A percentile compares a stretch with the other conserved stretches of the same genome.
These are phyloP conservation scores for Phengaris arion DNA, from an alignment of 2,888 invertebrate genomes.

Conservation along the genomic window DNA sequence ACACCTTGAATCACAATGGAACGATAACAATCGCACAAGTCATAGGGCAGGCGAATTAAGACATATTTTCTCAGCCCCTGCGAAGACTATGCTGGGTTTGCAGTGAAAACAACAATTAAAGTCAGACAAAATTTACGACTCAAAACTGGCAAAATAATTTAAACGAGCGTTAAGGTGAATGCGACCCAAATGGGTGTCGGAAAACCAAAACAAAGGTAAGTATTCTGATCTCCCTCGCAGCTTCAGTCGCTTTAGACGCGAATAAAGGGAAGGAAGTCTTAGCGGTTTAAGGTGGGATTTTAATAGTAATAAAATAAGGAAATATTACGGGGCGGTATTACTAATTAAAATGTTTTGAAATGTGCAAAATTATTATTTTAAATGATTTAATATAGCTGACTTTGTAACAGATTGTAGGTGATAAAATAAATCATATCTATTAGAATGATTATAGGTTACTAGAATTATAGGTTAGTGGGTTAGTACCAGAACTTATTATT, in stretches of 20 bases:
- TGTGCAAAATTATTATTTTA: conserved; percentile 34
- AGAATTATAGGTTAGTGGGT: no score
- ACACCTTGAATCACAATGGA: conserved; percentile 40
- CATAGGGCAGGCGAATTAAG: conserved; percentile 74
- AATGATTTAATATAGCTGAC: conserved; percentile 15
- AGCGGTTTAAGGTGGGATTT: conserved; percentile 70
- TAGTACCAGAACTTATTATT: no score
- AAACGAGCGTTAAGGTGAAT: conserved; percentile 63
- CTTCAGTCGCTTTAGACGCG: conserved; percentile 62
- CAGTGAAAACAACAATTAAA: conserved; percentile 80
- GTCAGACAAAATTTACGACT: conserved; percentile 77
- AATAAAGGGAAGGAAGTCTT: conserved; percentile 53
- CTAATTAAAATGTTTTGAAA: conserved; percentile 57
- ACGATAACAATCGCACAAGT: conserved; percentile 62
- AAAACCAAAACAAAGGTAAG: conserved; percentile 70
- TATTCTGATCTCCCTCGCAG: conserved; percentile 59
- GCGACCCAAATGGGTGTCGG: conserved; percentile 67
- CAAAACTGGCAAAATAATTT: conserved; percentile 76
- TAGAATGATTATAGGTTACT: no score
- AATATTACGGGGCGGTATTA: conserved; percentile 72
- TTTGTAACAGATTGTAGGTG: not conserved
- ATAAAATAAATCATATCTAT: not conserved
- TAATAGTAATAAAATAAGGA: conserved; percentile 71
- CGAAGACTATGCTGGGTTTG: conserved; percentile 71
- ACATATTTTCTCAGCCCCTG: conserved; percentile 71